These are phyloP conservation scores for Sitobion miscanthi DNA, from an alignment of 1,140 invertebrate species.

Conservation along the genomic window DNA sequence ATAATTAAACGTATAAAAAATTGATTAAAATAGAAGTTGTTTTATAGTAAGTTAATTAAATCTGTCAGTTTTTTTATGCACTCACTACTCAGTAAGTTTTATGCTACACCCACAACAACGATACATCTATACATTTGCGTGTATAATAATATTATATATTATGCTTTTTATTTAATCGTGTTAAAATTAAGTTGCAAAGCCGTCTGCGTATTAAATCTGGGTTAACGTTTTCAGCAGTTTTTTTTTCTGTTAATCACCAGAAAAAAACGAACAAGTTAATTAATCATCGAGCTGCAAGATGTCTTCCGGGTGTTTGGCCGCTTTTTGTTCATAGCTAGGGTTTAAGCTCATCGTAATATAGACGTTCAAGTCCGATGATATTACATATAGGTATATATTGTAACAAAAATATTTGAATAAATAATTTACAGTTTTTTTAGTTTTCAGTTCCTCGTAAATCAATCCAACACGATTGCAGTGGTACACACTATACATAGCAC, in stretches of 20 bases:
- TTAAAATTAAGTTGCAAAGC: neutral
- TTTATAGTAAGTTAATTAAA: slow-evolving; percentile 1
- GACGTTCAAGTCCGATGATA: neutral
- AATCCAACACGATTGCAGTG: neutral
- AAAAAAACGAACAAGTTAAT: neutral
- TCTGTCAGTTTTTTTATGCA: neutral
- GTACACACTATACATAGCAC: neutral
- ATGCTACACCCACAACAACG: neutral
- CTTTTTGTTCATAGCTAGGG: neutral
- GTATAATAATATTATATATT: neutral
- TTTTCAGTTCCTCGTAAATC: neutral
- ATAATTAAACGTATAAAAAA: neutral
- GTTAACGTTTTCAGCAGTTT: neutral
- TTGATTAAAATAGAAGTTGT: neutral
- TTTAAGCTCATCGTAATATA: neutral
- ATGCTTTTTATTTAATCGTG: neutral
- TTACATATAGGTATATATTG: neutral
- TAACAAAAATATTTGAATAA: neutral
- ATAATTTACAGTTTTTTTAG: neutral
- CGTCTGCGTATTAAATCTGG: neutral
- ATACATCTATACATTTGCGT: neutral
- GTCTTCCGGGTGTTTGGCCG: neutral
- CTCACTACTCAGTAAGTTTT: neutral
- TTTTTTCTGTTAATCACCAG: neutral
- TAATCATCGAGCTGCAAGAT: neutral